Evolutionary conservation across 1,140 invertebrate genomes (phyloP), one percentile per base, ranked within the genome.

Genomic region (Batillaria attramentaria): DNA sequence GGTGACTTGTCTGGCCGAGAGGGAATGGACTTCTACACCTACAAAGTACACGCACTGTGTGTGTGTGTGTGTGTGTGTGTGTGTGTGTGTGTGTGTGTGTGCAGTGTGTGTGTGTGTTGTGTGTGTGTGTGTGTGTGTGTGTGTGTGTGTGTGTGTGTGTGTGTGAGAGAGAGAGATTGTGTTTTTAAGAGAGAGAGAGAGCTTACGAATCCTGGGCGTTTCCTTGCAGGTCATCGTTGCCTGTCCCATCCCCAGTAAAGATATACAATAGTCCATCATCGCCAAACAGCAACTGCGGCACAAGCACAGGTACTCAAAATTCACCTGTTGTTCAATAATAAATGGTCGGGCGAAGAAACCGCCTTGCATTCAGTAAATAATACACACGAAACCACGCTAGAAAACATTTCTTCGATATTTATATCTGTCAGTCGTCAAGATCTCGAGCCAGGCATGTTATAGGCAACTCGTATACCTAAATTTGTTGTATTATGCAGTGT

Each of bases 191-290:
- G 39, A n/a, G n/a, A 60, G 31, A 46, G 4, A 35, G 10, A 20
- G 79, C 81, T 79, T 83, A 89, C 88, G 77, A 78, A 74, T 89
- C 84, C 81, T 89, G 88, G 41, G 82, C 80, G 46, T 81, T 62
- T 50, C 78, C 70, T 0, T 81, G 31, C 8, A 80, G 37, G 8
- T 89, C 88, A 18, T 78, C 80, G 20, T 10, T 16, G 18, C 54
- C 60, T 1, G 87, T 85, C 6, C 88, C 89, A 79, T 89, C 89
- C 8, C 89, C 89, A 39, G 87, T 62, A 77, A 89, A 89, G 13
- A 87, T 57, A 74, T 89, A 90, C 31, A 90, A 77, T 66, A 86
- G 89, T 18, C 84, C 84, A 72, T 90, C 88, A 75, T 85, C 83
- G 18, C 87, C 89, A 84, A 90, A 90, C 37, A 89, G 35, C 1